phyloP scores from a whole-genome alignment of 2,888 invertebrate genomes.

The Parnassius mnemosyne region DNA sequence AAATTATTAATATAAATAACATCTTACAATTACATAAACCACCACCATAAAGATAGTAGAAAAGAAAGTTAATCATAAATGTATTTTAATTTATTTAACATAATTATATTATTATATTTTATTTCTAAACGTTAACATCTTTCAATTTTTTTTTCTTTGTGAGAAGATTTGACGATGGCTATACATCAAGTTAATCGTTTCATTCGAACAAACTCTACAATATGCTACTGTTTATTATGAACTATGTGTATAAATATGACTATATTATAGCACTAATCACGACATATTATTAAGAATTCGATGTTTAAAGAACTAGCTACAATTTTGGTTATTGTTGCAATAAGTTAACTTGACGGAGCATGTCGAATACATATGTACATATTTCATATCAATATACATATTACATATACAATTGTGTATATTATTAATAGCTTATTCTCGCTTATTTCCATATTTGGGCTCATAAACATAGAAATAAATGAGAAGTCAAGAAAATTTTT shows the following conservation, averaged over 20 bases:
- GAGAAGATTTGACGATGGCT: constrained; percentile 33
- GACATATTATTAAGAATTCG: constrained; percentile 15
- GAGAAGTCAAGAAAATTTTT: constrained; percentile 10
- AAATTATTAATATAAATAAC: no score
- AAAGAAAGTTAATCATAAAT: neutral
- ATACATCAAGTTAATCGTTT: neutral
- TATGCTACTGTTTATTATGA: constrained; percentile 7
- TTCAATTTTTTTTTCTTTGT: neutral
- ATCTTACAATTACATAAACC: neutral
- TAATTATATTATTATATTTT: no score
- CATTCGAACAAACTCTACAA: neutral
- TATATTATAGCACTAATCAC: neutral
- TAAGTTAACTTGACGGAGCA: neutral
- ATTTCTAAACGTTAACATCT: no score
- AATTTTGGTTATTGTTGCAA: neutral
- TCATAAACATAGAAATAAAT: constrained; percentile 40
- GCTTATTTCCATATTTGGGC: constrained; percentile 41
- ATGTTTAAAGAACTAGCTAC: constrained; percentile 16
- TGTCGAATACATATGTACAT: neutral
- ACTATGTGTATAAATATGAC: neutral
- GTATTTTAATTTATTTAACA: neutral
- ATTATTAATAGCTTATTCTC: constrained; percentile 14
- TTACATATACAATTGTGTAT: neutral
- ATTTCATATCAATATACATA: neutral
- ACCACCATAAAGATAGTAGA: neutral